Base-by-base conservation (phyloP, 2,888 invertebrate species). In the Itoplectis maculator region DNA sequence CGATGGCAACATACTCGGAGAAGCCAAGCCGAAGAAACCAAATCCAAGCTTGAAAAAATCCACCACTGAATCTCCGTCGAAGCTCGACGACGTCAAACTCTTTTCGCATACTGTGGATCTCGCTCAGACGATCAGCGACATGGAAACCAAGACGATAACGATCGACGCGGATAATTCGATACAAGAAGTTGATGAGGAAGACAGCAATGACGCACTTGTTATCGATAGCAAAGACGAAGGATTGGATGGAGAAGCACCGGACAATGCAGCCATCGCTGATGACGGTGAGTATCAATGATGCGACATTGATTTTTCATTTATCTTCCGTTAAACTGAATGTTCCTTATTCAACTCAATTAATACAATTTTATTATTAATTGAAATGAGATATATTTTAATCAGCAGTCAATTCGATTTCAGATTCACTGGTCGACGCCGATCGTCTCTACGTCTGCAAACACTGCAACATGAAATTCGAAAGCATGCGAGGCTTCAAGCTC, bases 401-500 rank as follows among this genome's bases (percentile, higher is more conserved):
- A 40, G 37, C 40, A 15, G 15, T 61, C 23, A 37, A 15, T 37
- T 15, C 15, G 15, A 40, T 61, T 78, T 49, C 56, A 84, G 80
- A 61, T 42, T 3, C 80, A 18, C 78, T 63, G 5, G 79, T 73
- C 2, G 51, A 78, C 0, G 47, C 5, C 6, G 84, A 86, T 4
- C 84, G 83, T n/a, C 54, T 81, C 11, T 23, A 90, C 4, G 49
- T 40, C 4, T 93, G 93, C 82, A 92, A 92, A 35, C 91, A 92
- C 61, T 93, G 93, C 76, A 82, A 85, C 2, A 80, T 85, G 82
- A 88, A 79, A 20, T 92, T 92, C 49, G 49, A 82, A 0, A 87
- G 88, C 3, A 83, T 87, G 79, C 90, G 91, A 1, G 92, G 92
- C 0, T 90, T 92, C 56, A 93, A 93, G 66, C 73, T 90, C 8